Evolutionary conservation across 2,113 vertebrate genomes (phyloP).

Genomic region (Oryzias curvinotus): DNA sequence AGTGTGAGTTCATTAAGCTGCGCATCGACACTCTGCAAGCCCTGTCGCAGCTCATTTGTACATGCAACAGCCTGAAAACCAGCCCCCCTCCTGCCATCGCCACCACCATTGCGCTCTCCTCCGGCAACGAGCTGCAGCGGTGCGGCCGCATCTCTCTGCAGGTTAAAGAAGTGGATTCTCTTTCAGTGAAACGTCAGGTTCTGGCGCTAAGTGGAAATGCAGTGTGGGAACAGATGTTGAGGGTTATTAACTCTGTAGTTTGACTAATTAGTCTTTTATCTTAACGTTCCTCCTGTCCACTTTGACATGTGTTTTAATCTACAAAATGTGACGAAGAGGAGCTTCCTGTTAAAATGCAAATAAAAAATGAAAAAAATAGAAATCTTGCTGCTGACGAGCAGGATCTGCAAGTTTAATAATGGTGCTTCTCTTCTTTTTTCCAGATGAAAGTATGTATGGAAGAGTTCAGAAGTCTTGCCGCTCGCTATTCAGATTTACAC

Average conservation of each 20-base stretch:
- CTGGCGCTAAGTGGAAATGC: neutral
- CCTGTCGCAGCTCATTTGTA: conserved; percentile 95
- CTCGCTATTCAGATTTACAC: conserved; percentile 92
- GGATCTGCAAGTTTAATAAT: neutral
- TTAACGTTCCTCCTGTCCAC: too few species aligned
- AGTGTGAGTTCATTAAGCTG: conserved; percentile 98
- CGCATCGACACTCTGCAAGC: conserved; percentile 95
- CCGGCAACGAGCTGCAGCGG: conserved; percentile 92
- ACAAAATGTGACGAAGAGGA: too few species aligned
- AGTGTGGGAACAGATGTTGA: neutral
- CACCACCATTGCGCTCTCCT: conserved; percentile 89
- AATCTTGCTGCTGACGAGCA: neutral
- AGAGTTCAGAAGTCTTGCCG: conserved; percentile 88
- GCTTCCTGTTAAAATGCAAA: too few species aligned
- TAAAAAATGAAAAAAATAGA: too few species aligned
- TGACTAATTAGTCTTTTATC: too few species aligned
- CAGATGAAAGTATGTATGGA: conserved; percentile 98
- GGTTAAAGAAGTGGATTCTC: conserved; percentile 64
- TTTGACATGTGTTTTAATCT: too few species aligned
- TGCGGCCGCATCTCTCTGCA: conserved; percentile 96
- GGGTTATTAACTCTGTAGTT: too few species aligned
- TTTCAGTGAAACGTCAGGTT: neutral
- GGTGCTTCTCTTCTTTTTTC: neutral
- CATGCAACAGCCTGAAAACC: conserved; percentile 97
- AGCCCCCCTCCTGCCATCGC: conserved; percentile 97